phyloP scores from a whole-genome alignment of 1,140 invertebrate species.

The Eumaeus atala region DNA sequence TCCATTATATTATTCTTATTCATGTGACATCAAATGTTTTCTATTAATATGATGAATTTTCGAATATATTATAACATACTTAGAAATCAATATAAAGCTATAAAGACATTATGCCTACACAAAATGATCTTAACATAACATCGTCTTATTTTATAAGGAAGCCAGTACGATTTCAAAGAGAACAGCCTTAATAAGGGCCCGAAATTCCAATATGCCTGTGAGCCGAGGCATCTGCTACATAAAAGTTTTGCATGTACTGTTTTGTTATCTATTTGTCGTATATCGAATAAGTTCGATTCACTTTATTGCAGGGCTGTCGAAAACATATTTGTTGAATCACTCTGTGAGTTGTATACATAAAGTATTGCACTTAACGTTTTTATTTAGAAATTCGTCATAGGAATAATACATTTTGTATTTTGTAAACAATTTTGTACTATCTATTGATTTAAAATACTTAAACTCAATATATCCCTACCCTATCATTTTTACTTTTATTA shows the following conservation, averaged over 20 bases:
- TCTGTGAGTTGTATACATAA: too few species aligned
- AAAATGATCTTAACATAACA: not conserved
- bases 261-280: conserved; percentile 6
- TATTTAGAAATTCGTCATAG: too few species aligned
- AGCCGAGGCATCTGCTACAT: conserved; percentile 3
- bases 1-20: not conserved
- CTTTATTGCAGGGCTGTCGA: not conserved
- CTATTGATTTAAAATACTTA: too few species aligned
- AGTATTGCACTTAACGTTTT: too few species aligned
- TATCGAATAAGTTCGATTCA: conserved; percentile 4
- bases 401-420: too few species aligned
- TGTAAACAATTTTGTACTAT: too few species aligned
- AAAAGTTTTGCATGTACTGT: not conserved
- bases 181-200: conserved; percentile 1
- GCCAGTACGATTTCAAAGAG: not conserved
- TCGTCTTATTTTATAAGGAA: not conserved
- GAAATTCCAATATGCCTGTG: conserved; percentile 9
- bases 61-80: not conserved
- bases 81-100: not conserved
- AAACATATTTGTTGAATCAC: conserved; percentile 2
- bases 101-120: not conserved
- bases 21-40: not conserved
- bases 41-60: too few species aligned
- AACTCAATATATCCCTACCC: too few species aligned
- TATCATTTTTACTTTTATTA: too few species aligned